A percentile compares a stretch with the other conserved stretches of the same genome.
phyloP scores from a whole-genome alignment of 2,797 vertebrate genomes.

The Carapus acus region DNA sequence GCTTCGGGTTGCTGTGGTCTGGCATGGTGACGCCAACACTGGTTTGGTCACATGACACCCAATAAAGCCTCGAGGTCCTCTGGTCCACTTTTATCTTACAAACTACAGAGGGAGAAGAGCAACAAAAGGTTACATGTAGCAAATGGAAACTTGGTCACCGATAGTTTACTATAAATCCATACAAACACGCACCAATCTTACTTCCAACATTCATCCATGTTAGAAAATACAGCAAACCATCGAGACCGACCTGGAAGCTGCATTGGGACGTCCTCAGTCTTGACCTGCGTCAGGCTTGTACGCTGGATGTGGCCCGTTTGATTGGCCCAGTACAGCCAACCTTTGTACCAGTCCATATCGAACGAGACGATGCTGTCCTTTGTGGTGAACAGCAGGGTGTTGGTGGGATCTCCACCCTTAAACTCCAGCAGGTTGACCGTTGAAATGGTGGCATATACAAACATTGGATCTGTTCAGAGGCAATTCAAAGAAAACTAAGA shows the following conservation, averaged over 20 bases:
- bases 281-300: conserved; percentile 51
- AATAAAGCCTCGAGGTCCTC: conserved; percentile 73
- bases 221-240: no score
- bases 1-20: conserved; percentile 19
- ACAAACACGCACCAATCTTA: no score
- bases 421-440: conserved; percentile 72
- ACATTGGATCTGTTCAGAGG: conserved; percentile 69
- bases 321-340: conserved; percentile 79
- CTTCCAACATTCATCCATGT: no score
- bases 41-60: conserved; percentile 78
- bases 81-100: conserved; percentile 78
- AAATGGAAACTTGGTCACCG: no score
- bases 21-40: conserved; percentile 64
- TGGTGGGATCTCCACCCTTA: conserved; percentile 42
- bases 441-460: conserved; percentile 66
- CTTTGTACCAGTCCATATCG: conserved; percentile 81
- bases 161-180: no score
- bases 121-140: no score
- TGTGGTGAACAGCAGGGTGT: conserved; percentile 64
- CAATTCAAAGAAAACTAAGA: conserved; percentile 3
- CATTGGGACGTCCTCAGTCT: conserved; percentile 65
- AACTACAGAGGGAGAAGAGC: conserved; percentile 53
- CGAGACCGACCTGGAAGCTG: conserved; percentile 75
- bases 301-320: conserved; percentile 71
- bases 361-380: conserved; percentile 70